These are phyloP conservation scores for Engraulis encrasicolus DNA, from an alignment of 2,113 vertebrate species.

Conservation along the genomic window DNA sequence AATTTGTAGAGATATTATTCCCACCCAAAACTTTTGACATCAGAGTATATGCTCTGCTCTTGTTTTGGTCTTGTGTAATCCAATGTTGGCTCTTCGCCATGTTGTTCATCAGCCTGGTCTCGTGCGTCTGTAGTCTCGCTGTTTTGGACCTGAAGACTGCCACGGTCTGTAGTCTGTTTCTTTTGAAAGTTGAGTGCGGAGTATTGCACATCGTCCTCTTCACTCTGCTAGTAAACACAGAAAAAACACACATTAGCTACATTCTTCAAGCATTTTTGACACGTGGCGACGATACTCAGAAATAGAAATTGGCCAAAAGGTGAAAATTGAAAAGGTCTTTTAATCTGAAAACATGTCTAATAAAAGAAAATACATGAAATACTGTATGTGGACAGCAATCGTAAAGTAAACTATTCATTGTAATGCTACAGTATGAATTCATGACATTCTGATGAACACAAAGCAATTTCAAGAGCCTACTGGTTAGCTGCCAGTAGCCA, in stretches of 20 bases:
- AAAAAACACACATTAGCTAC: background rate
- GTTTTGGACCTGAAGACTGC: background rate
- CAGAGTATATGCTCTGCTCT: background rate
- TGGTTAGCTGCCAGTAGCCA: too few species aligned
- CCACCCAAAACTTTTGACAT: background rate
- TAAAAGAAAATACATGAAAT: too few species aligned
- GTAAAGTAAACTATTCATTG: too few species aligned
- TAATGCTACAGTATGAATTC: too few species aligned
- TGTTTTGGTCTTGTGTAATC: too few species aligned
- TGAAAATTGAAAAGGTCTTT: too few species aligned
- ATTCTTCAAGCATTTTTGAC: background rate
- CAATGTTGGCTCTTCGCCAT: background rate
- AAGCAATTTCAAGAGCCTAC: too few species aligned
- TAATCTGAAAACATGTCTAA: too few species aligned
- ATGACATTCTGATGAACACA: too few species aligned
- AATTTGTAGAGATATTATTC: background rate
- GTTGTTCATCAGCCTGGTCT: background rate
- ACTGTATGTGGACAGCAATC: too few species aligned
- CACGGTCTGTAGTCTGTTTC: background rate
- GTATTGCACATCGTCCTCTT: background rate
- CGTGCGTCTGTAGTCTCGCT: background rate
- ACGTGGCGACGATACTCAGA: too few species aligned
- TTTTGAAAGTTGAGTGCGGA: background rate
- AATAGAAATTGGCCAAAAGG: too few species aligned
- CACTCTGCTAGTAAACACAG: background rate